Evolutionary conservation across 2,888 invertebrate genomes (phyloP).

Genomic region (Serrognathus titanus): DNA sequence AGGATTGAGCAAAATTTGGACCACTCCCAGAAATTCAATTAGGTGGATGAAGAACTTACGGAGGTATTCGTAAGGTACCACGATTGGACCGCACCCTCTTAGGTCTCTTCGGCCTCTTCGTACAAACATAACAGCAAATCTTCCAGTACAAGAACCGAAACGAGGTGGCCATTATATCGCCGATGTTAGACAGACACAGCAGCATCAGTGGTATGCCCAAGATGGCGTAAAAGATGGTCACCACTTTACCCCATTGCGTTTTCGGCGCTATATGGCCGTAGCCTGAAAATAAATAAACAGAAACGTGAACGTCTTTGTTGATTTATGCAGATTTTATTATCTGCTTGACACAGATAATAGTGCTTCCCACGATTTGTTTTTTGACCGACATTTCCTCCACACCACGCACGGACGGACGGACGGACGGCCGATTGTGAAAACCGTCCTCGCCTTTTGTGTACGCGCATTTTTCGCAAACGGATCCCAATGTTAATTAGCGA

Average conservation of each 20-base stretch:
- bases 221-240: slow-evolving; percentile 94
- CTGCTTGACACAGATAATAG: too few species aligned
- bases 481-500: too few species aligned
- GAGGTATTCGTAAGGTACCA: slow-evolving; percentile 35
- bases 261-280: slow-evolving; percentile 95
- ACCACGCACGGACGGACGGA: too few species aligned
- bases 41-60: neutral
- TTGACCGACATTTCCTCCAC: too few species aligned
- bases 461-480: too few species aligned
- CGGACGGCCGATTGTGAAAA: too few species aligned
- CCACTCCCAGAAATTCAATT: too few species aligned
- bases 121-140: slow-evolving; percentile 86
- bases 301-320: neutral
- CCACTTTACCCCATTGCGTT: slow-evolving; percentile 89
- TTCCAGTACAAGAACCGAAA: slow-evolving; percentile 93
- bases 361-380: too few species aligned
- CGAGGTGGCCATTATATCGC: slow-evolving; percentile 90
- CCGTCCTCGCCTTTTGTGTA: too few species aligned
- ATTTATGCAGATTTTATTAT: neutral
- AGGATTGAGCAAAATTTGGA: too few species aligned
- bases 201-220: slow-evolving; percentile 94
- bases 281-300: slow-evolving; percentile 55
- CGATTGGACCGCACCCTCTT: slow-evolving; percentile 47
- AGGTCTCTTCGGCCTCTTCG: slow-evolving; percentile 67
- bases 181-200: slow-evolving; percentile 89